These are phyloP conservation scores for Oasisia sp. DNA, from an alignment of 2,888 invertebrate genomes.

Conservation along the genomic window DNA sequence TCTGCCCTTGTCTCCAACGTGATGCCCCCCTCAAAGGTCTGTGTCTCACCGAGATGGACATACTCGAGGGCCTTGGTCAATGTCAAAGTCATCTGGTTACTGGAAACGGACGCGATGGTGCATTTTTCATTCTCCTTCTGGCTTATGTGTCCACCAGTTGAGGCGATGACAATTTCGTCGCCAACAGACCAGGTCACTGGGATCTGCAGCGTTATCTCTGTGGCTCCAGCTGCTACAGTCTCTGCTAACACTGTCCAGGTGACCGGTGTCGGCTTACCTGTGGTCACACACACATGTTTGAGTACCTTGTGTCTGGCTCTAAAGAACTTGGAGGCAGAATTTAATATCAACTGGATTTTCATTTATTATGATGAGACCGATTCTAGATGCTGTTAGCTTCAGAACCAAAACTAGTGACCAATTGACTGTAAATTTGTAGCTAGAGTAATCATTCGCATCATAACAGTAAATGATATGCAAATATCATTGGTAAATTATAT, in stretches of 20 bases:
- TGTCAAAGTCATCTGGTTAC: constrained; percentile 53
- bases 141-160: constrained; percentile 55
- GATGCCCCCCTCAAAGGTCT: constrained; percentile 46
- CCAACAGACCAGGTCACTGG: constrained; percentile 54
- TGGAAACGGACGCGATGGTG: constrained; percentile 48
- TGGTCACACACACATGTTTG: background rate
- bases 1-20: constrained; percentile 56
- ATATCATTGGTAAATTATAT: background rate
- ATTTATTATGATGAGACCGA: background rate
- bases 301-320: background rate
- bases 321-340: background rate
- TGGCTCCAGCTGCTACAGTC: constrained; percentile 49
- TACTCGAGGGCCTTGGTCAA: constrained; percentile 41
- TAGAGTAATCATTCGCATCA: background rate
- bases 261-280: background rate
- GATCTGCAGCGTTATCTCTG: constrained; percentile 45
- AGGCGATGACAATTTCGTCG: constrained; percentile 56
- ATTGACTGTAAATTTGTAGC: background rate
- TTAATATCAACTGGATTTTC: background rate
- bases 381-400: background rate
- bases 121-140: constrained; percentile 56
- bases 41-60: constrained; percentile 50
- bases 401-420: background rate
- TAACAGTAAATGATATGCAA: background rate
- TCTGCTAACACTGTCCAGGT: constrained; percentile 54